These are phyloP conservation scores for Azemiops feae DNA, from an alignment of 2,113 vertebrate species.

Conservation along the genomic window DNA sequence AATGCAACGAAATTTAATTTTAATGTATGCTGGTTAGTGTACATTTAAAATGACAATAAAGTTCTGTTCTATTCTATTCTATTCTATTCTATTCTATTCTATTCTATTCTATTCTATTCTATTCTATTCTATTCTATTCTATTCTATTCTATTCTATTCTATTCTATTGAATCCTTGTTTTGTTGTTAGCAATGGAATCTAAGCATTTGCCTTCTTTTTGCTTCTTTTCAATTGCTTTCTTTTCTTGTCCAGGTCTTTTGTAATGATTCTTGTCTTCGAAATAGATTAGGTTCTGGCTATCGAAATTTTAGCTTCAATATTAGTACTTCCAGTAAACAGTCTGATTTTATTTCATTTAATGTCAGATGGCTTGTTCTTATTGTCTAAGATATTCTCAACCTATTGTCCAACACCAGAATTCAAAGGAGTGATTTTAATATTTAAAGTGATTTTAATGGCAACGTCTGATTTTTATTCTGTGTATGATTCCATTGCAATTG, in stretches of 20 bases:
- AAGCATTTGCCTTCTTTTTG: not conserved
- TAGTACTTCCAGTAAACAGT: not conserved
- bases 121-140: no score
- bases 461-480: not conserved
- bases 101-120: no score
- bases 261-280: not conserved
- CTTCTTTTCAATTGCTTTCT: not conserved
- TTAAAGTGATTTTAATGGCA: not conserved
- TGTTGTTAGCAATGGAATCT: not conserved
- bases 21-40: no score
- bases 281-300: not conserved
- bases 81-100: no score
- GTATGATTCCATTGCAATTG: not conserved
- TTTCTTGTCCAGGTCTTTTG: not conserved
- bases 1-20: no score
- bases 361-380: not conserved
- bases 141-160: no score
- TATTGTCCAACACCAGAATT: not conserved
- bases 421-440: not conserved
- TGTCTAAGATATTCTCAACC: not conserved
- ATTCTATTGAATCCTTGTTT: not conserved
- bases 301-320: not conserved
- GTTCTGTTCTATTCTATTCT: no score
- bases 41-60: no score
- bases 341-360: not conserved